These are phyloP conservation scores for Diabrotica virgifera DNA, from an alignment of 1,140 invertebrate genomes.

Conservation along the genomic window DNA sequence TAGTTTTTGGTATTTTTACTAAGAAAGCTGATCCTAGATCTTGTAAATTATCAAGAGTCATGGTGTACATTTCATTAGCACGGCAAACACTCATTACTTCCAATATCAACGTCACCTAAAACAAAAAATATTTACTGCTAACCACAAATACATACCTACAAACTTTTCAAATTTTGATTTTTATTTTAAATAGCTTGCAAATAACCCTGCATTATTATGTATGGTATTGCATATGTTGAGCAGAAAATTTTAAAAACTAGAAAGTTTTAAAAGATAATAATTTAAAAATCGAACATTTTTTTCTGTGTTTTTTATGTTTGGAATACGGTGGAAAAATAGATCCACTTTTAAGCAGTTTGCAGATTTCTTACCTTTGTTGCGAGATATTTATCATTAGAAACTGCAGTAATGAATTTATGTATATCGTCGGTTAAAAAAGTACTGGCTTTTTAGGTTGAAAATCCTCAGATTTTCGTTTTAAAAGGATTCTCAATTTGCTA, in stretches of 20 bases:
- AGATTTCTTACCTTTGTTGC: slow-evolving; percentile 25
- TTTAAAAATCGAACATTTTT: too few relatives aligned
- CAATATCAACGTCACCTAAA: neutral
- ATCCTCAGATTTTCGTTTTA: slow-evolving; percentile 21
- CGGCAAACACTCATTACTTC: neutral
- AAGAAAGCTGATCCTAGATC: slow-evolving; percentile 13
- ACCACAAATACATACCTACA: too few relatives aligned
- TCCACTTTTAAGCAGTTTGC: slow-evolving; percentile 17
- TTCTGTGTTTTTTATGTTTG: too few relatives aligned
- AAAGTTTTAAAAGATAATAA: too few relatives aligned
- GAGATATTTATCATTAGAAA: slow-evolving; percentile 19
- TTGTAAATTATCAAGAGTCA: slow-evolving; percentile 20
- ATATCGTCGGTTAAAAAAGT: slow-evolving; percentile 24
- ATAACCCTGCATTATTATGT: too few relatives aligned
- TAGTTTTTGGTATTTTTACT: slow-evolving; percentile 14
- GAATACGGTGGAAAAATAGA: slow-evolving; percentile 18
- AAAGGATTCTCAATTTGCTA: neutral
- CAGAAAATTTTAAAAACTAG: too few relatives aligned
- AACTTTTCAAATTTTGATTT: too few relatives aligned
- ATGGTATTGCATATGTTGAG: too few relatives aligned
- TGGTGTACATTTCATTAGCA: slow-evolving; percentile 14
- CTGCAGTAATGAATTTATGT: neutral
- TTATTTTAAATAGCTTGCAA: too few relatives aligned
- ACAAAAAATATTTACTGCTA: too few relatives aligned
- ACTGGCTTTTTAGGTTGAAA: slow-evolving; percentile 6